These are phyloP conservation scores for Cotesia vestalis DNA, from an alignment of 1,140 invertebrate species.

Conservation along the genomic window DNA sequence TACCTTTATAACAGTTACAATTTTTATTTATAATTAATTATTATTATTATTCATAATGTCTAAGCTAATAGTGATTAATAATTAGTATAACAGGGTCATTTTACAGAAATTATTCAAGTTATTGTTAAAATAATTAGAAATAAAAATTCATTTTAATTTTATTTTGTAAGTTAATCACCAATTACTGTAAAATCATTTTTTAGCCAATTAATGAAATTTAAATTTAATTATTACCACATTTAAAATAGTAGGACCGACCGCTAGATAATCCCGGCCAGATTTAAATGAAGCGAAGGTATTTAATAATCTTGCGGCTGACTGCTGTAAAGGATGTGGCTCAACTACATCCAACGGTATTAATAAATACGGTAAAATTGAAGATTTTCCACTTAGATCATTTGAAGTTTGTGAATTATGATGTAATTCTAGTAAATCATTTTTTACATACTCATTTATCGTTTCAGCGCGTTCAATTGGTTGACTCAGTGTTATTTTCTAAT, in stretches of 20 bases:
- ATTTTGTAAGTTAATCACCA: no score
- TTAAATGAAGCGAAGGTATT: constrained; percentile 71
- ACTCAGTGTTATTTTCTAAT: constrained; percentile 60
- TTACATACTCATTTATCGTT: constrained; percentile 57
- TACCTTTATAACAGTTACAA: constrained; percentile 44
- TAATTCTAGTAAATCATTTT: constrained; percentile 59
- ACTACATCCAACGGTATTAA: constrained; percentile 51
- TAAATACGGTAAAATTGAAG: constrained; percentile 54
- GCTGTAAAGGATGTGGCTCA: constrained; percentile 61
- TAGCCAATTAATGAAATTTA: not conserved
- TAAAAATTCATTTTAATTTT: no score
- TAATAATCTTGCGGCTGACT: constrained; percentile 66
- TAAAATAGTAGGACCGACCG: constrained; percentile 52
- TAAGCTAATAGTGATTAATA: not conserved
- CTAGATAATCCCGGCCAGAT: constrained; percentile 65
- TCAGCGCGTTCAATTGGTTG: constrained; percentile 53
- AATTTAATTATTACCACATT: constrained; percentile 49
- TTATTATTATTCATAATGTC: not conserved
- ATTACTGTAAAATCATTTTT: not conserved
- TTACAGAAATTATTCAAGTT: no score
- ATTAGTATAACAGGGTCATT: not conserved
- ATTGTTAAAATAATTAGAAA: no score
- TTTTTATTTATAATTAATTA: constrained; percentile 20
- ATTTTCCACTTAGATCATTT: constrained; percentile 45
- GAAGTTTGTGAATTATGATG: constrained; percentile 47